phyloP scores from a whole-genome alignment of 35 echinoderm and acorn worm species.

The Heliocidaris erythrogramma region DNA sequence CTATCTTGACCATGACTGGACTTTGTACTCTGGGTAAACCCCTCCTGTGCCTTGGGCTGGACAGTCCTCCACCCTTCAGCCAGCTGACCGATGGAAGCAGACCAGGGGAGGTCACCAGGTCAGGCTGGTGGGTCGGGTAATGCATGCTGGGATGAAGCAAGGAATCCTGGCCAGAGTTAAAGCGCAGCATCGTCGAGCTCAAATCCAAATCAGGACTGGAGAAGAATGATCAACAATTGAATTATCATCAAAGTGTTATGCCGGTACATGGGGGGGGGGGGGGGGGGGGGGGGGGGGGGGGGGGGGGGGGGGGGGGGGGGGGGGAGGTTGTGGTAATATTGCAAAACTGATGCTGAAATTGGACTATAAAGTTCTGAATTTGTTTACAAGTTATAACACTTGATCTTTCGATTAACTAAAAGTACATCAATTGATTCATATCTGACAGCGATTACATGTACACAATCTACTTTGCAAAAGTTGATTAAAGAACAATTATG shows the following conservation, averaged over 20 bases:
- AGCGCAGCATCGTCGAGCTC: neutral
- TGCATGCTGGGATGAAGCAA: constrained; percentile 31
- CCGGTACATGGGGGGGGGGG: too few species aligned
- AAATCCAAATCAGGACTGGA: neutral
- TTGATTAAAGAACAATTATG: neutral
- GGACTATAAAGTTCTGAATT: too few species aligned
- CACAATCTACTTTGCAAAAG: neutral
- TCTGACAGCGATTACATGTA: neutral
- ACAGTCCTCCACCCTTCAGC: neutral
- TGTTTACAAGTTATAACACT: too few species aligned
- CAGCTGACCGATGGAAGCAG: constrained; percentile 12
- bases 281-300: too few species aligned
- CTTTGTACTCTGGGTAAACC: constrained; percentile 1
- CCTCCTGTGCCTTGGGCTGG: neutral
- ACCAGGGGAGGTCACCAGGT: neutral
- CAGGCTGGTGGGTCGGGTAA: constrained; percentile 28
- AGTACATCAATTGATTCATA: neutral
- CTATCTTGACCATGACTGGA: constrained; percentile 27
- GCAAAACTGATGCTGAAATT: too few species aligned
- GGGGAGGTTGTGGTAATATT: too few species aligned
- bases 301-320: too few species aligned
- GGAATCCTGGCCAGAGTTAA: constrained; percentile 22
- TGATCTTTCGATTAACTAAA: too few species aligned
- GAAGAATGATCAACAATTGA: neutral
- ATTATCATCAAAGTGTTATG: too few species aligned